Conservation (phyloP, 1,140 invertebrate species). For the Amphibalanus amphitrite region DNA sequence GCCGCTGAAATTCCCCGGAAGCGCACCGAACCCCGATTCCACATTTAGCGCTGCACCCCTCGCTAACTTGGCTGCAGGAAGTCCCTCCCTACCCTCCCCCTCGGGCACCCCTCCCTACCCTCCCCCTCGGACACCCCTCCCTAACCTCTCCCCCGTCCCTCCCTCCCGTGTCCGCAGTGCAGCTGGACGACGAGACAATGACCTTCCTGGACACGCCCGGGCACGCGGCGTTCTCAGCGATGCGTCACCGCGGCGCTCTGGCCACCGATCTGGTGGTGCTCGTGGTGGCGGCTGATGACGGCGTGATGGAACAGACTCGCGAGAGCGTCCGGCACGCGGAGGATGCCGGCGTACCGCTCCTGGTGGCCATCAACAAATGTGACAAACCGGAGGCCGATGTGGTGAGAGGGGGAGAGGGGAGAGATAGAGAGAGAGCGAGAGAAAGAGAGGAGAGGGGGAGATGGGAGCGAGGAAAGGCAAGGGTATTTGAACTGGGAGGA, state of each 20-base stretch:
- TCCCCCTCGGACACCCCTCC: too few species aligned
- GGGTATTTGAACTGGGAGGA: too few species aligned
- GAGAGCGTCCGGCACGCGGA: conserved; percentile 37
- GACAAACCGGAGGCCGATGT: conserved; percentile 78
- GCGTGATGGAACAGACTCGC: conserved; percentile 91
- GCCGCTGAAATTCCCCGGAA: too few species aligned
- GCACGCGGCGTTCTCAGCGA: conserved; percentile 85
- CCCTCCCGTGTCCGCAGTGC: conserved; percentile 37
- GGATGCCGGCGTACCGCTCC: conserved; percentile 53
- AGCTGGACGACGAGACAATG: conserved; percentile 46
- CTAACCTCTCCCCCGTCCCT: too few species aligned
- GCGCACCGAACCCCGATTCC: too few species aligned
- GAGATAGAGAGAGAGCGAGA: too few species aligned
- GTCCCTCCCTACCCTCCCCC: too few species aligned
- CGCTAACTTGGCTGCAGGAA: too few species aligned
- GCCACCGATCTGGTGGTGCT: conserved; percentile 89
- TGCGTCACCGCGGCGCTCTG: conserved; percentile 76
- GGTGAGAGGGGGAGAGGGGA: conserved; percentile 50
- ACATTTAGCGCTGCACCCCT: too few species aligned
- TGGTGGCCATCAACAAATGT: conserved; percentile 99
- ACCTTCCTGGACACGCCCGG: conserved; percentile 99
- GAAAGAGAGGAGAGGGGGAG: too few species aligned
- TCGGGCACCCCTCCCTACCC: too few species aligned
- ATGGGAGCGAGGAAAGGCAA: too few species aligned
- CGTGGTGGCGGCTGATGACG: conserved; percentile 96